Base-by-base conservation (phyloP, 1,140 invertebrate genomes). In the Nasonia vitripennis region DNA sequence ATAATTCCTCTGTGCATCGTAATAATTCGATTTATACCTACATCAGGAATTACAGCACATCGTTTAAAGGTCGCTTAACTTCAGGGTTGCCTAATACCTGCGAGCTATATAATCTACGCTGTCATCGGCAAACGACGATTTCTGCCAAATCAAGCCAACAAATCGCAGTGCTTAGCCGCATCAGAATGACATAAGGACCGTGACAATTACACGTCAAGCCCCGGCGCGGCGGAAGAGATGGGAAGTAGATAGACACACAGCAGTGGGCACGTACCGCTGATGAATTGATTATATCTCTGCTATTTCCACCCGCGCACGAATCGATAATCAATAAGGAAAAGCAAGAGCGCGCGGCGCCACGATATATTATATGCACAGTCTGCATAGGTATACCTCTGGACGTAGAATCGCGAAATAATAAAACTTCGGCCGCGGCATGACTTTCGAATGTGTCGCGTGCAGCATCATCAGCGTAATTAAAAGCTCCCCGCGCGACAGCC, bases 271-370 rank as follows among this genome's bases (percentile, higher is more conserved):
- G 77, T 67, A 67, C 68, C 34, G 20, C 12, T 84, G 71, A 86
- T 87, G 86, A 88, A 88, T 86, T 86, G 81, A 88, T 88, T 84
- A 88, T 87, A 67, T 81, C 82, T 87, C 14, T n/a, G 20, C 87
- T 91, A 91, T 90, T 91, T 91, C 83, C 89, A n/a, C 17, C 55
- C 17, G 5, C 17, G 89, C 87, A 80, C 87, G 55, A 90, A 89
- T 90, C 89, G 86, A 90, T 91, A 90, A 90, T 88, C 89, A 86
- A 90, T 90, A 88, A 84, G 73, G 78, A 73, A 71, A 71, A 71
- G 70, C 70, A 34, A 71, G 11, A 34, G n/a, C n/a, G 2, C 10
- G 10, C 27, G 23, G 23, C 31, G 3, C 23, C 34, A 71, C 17
- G 4, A 34, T n/a, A 31, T 71, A 31, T 12, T 34, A 34, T 71